Evolutionary conservation across 2,888 invertebrate species (phyloP).

Genomic region (Orthosia incerta): DNA sequence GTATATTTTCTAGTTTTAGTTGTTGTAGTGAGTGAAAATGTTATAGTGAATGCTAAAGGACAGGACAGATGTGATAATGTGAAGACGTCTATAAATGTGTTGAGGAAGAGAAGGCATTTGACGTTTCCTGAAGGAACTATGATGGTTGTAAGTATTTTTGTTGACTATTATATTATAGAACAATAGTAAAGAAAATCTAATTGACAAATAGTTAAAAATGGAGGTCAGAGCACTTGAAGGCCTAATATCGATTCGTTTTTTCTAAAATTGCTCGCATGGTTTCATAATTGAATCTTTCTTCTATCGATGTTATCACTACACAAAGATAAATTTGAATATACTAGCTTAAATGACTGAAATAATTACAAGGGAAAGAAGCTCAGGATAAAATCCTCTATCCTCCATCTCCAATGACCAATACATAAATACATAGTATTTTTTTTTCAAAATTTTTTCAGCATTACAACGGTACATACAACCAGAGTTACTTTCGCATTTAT

Average conservation of each 20-base stretch:
- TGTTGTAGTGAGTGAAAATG: slow-evolving; percentile 60
- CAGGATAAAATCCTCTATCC: too few species aligned
- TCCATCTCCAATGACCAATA: too few species aligned
- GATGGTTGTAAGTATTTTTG: slow-evolving; percentile 79
- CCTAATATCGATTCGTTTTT: background rate
- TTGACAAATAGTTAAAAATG: background rate
- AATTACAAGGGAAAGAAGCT: too few species aligned
- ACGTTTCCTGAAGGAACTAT: slow-evolving; percentile 81
- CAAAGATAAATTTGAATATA: background rate
- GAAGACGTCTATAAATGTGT: slow-evolving; percentile 73
- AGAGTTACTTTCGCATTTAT: too few species aligned
- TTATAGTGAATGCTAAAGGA: slow-evolving; percentile 4
- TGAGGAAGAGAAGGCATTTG: slow-evolving; percentile 82
- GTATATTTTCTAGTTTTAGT: slow-evolving; percentile 53
- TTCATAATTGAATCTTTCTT: background rate
- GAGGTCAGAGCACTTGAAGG: background rate
- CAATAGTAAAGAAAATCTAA: too few species aligned
- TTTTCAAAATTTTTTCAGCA: too few species aligned
- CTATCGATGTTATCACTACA: background rate
- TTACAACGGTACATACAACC: too few species aligned
- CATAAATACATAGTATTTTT: too few species aligned
- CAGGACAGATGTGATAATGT: slow-evolving; percentile 79
- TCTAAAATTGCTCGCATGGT: background rate
- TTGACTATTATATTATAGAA: background rate
- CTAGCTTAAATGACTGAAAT: too few species aligned